A percentile compares a stretch with the other conserved stretches of the same genome.
These are phyloP conservation scores for Agrotis puta DNA, from an alignment of 2,888 invertebrate species.

Conservation along the genomic window DNA sequence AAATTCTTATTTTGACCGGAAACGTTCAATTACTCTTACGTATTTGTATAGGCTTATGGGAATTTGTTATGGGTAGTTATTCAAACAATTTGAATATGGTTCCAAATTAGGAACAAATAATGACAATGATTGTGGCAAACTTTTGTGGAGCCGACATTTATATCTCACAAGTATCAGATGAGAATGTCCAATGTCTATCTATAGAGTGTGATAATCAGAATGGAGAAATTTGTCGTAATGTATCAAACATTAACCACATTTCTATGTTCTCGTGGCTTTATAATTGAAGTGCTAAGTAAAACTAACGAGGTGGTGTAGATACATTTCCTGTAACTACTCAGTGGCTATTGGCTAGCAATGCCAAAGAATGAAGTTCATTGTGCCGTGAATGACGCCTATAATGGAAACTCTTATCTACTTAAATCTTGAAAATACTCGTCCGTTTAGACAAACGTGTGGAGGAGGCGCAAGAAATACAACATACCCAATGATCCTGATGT, in stretches of 20 bases:
- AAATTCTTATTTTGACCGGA: constrained; percentile 54
- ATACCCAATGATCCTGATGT: constrained; percentile 18
- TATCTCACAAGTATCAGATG: constrained; percentile 7
- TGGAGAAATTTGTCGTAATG: neutral
- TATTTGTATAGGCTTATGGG: constrained; percentile 49
- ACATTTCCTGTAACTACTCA: constrained; percentile 5
- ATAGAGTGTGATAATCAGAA: neutral
- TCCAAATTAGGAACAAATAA: constrained; percentile 28
- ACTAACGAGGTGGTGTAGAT: neutral
- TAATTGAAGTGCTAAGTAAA: constrained; percentile 2
- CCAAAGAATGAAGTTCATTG: constrained; percentile 27
- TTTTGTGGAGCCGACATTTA: constrained; percentile 12
- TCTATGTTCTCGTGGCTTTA: constrained; percentile 4
- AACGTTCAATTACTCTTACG: constrained; percentile 46
- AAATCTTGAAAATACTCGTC: constrained; percentile 34
- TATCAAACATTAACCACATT: neutral
- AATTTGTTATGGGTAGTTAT: constrained; percentile 32
- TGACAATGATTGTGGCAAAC: constrained; percentile 15
- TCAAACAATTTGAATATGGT: constrained; percentile 20
- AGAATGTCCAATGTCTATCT: neutral
- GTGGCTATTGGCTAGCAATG: constrained; percentile 3
- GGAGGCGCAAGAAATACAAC: constrained; percentile 49
- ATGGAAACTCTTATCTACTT: constrained; percentile 11
- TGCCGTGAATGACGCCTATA: constrained; percentile 20
- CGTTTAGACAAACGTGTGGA: constrained; percentile 8